These are phyloP conservation scores for Machimus rusticus DNA, from an alignment of 2,888 invertebrate species.

Conservation along the genomic window DNA sequence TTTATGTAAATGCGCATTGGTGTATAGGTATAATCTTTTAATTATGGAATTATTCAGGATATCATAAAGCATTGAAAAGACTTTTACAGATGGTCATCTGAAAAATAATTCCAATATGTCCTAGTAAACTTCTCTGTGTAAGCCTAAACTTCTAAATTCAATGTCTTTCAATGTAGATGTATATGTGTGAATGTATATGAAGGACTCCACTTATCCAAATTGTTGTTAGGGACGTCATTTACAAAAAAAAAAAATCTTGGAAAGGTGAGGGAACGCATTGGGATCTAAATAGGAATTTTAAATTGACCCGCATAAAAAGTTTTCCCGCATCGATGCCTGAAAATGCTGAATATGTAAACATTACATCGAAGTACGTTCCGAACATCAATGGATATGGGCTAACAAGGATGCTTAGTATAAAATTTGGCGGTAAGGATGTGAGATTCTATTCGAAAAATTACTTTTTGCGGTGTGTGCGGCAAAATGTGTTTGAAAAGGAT, in stretches of 20 bases:
- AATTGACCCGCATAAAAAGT: constrained; percentile 36
- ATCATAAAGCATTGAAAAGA: neutral
- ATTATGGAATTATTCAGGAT: neutral
- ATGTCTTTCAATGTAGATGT: constrained; percentile 21
- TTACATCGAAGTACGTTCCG: neutral
- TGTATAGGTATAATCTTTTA: no score
- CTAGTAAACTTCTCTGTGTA: neutral
- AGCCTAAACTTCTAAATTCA: constrained; percentile 3
- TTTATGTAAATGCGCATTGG: no score
- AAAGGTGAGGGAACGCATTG: constrained; percentile 11
- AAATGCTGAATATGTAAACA: constrained; percentile 31
- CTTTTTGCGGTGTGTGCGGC: constrained; percentile 6
- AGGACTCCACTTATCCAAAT: neutral
- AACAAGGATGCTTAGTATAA: neutral
- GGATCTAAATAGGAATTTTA: constrained; percentile 30
- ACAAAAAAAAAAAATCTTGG: neutral
- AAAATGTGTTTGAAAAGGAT: constrained; percentile 32
- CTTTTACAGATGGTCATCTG: neutral
- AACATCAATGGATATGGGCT: neutral
- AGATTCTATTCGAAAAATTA: constrained; percentile 26
- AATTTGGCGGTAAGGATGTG: neutral
- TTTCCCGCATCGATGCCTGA: neutral
- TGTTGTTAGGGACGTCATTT: constrained; percentile 22
- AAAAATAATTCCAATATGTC: constrained; percentile 8
- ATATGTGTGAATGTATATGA: constrained; percentile 4